These are phyloP conservation scores for Schizaphis graminum DNA, from an alignment of 2,888 invertebrate species.

Conservation along the genomic window DNA sequence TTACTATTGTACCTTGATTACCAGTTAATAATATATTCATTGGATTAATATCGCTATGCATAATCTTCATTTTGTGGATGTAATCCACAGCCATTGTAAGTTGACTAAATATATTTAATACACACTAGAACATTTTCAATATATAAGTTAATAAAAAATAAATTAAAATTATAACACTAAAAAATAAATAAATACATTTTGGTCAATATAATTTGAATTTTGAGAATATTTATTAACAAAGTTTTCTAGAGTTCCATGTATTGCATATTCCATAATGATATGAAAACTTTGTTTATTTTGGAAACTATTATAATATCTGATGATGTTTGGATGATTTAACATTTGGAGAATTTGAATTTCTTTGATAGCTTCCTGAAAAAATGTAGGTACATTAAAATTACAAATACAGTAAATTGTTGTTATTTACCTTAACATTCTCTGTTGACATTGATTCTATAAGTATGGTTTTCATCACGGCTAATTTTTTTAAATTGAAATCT, in stretches of 20 bases:
- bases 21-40: constrained; percentile 87
- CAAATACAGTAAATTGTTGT: neutral
- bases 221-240: constrained; percentile 74
- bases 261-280: constrained; percentile 92
- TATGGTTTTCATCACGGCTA: constrained; percentile 60
- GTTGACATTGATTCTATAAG: constrained; percentile 44
- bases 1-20: constrained; percentile 77
- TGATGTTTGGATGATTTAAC: constrained; percentile 82
- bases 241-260: constrained; percentile 82
- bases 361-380: constrained; percentile 76
- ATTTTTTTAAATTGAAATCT: constrained; percentile 60
- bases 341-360: constrained; percentile 81
- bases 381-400: neutral
- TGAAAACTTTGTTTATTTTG: constrained; percentile 75
- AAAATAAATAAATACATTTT: constrained; percentile 35
- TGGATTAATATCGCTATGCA: constrained; percentile 88
- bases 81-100: constrained; percentile 83
- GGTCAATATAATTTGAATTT: constrained; percentile 40
- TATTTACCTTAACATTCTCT: constrained; percentile 29
- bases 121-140: constrained; percentile 74
- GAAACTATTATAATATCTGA: constrained; percentile 80
- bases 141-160: neutral
- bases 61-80: constrained; percentile 82
- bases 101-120: constrained; percentile 80
- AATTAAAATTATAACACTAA: neutral